These are phyloP conservation scores for Neocrepidodera transversa DNA, from an alignment of 2,888 invertebrate species.

Conservation along the genomic window DNA sequence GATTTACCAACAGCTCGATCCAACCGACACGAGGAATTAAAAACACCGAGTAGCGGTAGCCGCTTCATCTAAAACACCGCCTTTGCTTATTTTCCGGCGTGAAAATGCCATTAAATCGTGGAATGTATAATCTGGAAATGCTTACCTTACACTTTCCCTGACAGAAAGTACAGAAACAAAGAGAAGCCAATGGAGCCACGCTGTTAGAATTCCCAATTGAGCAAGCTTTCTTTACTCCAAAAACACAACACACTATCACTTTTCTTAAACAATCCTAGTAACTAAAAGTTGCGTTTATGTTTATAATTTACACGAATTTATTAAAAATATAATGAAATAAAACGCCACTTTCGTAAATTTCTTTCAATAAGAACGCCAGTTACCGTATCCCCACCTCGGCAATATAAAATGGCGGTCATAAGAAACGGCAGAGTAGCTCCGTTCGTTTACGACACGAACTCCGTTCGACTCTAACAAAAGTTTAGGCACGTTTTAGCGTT, in stretches of 20 bases:
- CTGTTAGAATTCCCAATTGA: conserved; percentile 58
- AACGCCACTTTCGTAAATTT: conserved; percentile 58
- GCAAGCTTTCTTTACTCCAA: conserved; percentile 54
- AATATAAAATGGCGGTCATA: conserved; percentile 60
- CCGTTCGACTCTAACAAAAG: too few relatives aligned
- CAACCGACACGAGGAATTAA: conserved; percentile 35
- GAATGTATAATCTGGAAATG: conserved; percentile 31
- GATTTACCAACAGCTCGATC: conserved; percentile 28
- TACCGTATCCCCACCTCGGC: conserved; percentile 59
- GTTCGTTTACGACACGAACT: conserved; percentile 11
- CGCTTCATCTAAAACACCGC: conserved; percentile 13
- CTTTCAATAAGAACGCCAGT: conserved; percentile 56
- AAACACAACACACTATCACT: conserved; percentile 57
- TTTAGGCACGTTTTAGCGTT: neutral
- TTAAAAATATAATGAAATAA: conserved; percentile 51
- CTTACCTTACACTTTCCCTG: conserved; percentile 54
- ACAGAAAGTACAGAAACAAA: conserved; percentile 57
- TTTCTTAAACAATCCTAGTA: conserved; percentile 29
- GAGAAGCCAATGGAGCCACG: conserved; percentile 61
- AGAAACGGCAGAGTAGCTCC: conserved; percentile 19
- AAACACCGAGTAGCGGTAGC: conserved; percentile 18
- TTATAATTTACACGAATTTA: conserved; percentile 50
- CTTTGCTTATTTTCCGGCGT: conserved; percentile 2
- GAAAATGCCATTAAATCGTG: conserved; percentile 18
- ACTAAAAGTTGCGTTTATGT: conserved; percentile 46